Conservation (phyloP, 2,797 vertebrate genomes). For the Sebastes minor region DNA sequence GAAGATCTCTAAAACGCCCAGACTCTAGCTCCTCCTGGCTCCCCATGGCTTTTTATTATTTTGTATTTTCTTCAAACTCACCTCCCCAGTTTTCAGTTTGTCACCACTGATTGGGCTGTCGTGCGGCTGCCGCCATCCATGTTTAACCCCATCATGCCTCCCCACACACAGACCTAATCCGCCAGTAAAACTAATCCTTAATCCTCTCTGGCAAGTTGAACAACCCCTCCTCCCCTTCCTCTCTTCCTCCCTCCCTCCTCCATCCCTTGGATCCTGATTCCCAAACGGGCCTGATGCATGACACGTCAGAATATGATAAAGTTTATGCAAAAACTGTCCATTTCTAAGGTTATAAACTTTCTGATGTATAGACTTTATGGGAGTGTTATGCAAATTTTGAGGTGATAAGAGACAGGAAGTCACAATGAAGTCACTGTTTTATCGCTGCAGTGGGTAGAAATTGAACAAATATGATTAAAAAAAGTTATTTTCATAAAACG, state of each 20-base stretch:
- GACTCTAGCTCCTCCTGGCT: background rate
- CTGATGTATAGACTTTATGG: background rate
- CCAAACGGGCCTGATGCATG: slow-evolving; percentile 39
- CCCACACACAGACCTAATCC: slow-evolving; percentile 78
- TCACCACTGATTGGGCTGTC: slow-evolving; percentile 55
- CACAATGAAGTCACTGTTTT: background rate
- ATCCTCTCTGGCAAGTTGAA: slow-evolving; percentile 80
- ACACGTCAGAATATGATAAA: slow-evolving; percentile 22
- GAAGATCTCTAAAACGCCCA: slow-evolving; percentile 37
- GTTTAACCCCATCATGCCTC: slow-evolving; percentile 80
- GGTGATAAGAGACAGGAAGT: background rate
- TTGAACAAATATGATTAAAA: too few relatives aligned
- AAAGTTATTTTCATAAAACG: too few relatives aligned
- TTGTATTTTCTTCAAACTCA: background rate
- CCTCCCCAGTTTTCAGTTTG: slow-evolving; percentile 37
- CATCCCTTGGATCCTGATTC: slow-evolving; percentile 35
- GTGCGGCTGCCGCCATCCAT: slow-evolving; percentile 68
- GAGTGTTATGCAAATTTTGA: background rate
- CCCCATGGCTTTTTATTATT: slow-evolving; percentile 21
- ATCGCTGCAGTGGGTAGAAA: background rate
- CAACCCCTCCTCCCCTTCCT: slow-evolving; percentile 22
- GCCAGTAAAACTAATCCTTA: slow-evolving; percentile 84
- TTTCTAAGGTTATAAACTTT: background rate
- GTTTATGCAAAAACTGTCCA: background rate
- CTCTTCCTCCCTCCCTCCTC: background rate